Evolutionary conservation across 1,140 invertebrate species (phyloP), one percentile per base, ranked within the genome.

Genomic region (Mercenaria mercenaria): DNA sequence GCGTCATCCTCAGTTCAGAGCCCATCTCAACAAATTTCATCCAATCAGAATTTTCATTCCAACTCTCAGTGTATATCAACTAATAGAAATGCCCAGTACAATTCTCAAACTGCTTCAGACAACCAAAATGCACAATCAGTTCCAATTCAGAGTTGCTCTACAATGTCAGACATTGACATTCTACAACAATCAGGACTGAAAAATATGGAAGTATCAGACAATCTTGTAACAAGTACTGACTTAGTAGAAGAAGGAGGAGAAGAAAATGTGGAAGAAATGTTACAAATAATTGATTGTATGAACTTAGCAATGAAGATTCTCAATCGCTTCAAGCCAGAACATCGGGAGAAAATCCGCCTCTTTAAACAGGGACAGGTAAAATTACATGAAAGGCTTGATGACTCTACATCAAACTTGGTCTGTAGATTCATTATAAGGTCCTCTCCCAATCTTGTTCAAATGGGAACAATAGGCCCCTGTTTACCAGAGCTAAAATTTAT

Each of bases 301-400:
- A 86, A 56, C 47, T 39, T 86, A 1, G 83, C 34, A n/a, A 15
- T 50, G 50, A 86, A 86, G 47, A 86, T 86, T 11, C 47, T 86
- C 10, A 67, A 72, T 34, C 67, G 83, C 29, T 64, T 86, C 29
- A 86, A 86, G 61, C 69, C 83, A 56, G 83, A 86, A 86, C 83
- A 86, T 23, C 52, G 83, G n/a, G 83, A 86, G 29, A 86, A 76
- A 39, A 52, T 86, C 32, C 20, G 64, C 20, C 50, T 86, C 41
- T 86, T 34, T 47, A 72, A 41, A 52, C 26, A 74, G n/a, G 83
- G 83, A 23, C 41, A 74, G 83, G 83, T 86, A 72, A 74, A 34
- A 6, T 8, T 18, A 76, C 4, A 37, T 20, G 43, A 47, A n/a
- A n/a, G n/a, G n/a, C n/a, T n/a, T n/a, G n/a, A n/a, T n/a, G n/a